phyloP scores from a whole-genome alignment of 2,113 vertebrate genomes.

The Corythaixoides concolor region DNA sequence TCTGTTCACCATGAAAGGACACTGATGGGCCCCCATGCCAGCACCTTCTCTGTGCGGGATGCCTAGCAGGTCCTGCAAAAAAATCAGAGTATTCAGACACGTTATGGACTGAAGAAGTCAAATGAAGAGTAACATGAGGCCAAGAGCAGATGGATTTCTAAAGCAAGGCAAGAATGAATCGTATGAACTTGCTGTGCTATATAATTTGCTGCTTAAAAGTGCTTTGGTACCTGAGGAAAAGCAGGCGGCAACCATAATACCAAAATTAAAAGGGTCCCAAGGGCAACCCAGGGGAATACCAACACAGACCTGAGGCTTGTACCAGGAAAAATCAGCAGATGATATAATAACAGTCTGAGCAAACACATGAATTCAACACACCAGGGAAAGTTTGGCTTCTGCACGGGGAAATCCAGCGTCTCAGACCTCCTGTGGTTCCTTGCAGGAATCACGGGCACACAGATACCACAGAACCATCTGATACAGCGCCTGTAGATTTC shows the following conservation, averaged over 20 bases:
- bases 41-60: background rate
- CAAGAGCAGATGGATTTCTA: background rate
- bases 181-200: background rate
- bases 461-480: too few species aligned
- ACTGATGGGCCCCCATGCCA: background rate
- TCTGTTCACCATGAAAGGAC: background rate
- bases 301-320: background rate
- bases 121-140: background rate
- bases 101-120: background rate
- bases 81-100: background rate
- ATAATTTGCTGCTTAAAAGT: background rate
- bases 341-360: background rate
- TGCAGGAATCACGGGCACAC: background rate
- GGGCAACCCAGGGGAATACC: background rate
- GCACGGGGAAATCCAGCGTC: background rate
- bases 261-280: background rate
- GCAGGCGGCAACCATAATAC: background rate
- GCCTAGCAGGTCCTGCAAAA: background rate
- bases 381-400: background rate
- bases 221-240: background rate
- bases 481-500: rapidly evolving
- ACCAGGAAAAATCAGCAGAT: background rate
- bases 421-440: background rate
- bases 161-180: background rate
- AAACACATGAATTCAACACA: background rate